Percentiles rank a stretch among this genome's conserved stretches.
Evolutionary conservation across 2,797 vertebrate genomes (phyloP).

Genomic region (Crax fasciolata): DNA sequence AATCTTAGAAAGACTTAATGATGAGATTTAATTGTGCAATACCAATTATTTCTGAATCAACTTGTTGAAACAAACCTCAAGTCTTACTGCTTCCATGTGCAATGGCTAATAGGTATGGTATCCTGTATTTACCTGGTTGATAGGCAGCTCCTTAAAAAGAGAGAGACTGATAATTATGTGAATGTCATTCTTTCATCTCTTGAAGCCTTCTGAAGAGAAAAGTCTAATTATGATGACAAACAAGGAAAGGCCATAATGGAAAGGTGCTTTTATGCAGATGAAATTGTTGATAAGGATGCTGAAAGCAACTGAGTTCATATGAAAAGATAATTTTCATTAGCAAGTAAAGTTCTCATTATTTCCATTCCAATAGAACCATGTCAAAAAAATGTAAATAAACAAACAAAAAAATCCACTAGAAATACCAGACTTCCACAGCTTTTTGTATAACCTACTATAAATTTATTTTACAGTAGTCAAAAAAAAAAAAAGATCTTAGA

Average conservation of each 20-base stretch:
- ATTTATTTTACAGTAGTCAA: neutral
- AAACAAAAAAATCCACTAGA: neutral
- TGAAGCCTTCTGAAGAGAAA: neutral
- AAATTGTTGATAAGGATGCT: constrained; percentile 5
- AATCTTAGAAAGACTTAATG: neutral
- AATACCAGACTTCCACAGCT: neutral
- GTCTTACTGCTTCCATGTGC: neutral
- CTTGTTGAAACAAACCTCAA: constrained; percentile 1
- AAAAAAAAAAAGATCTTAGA: neutral
- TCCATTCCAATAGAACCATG: neutral
- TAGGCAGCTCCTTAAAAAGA: neutral
- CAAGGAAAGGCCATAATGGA: neutral
- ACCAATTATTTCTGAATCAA: neutral
- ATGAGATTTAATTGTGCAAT: neutral
- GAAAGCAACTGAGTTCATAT: neutral
- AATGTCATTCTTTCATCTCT: constrained; percentile 11
- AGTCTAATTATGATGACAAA: constrained; percentile 34
- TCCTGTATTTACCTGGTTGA: neutral
- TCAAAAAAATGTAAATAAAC: neutral
- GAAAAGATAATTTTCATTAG: constrained; percentile 12
- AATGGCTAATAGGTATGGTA: neutral
- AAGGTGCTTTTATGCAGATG: neutral
- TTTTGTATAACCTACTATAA: neutral
- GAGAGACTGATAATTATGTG: neutral
- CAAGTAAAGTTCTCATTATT: constrained; percentile 9